Percentiles rank a stretch among this genome's conserved stretches.
Conservation (phyloP, 2,113 vertebrate genomes). For the Cyphomyrus discorhynchus region DNA sequence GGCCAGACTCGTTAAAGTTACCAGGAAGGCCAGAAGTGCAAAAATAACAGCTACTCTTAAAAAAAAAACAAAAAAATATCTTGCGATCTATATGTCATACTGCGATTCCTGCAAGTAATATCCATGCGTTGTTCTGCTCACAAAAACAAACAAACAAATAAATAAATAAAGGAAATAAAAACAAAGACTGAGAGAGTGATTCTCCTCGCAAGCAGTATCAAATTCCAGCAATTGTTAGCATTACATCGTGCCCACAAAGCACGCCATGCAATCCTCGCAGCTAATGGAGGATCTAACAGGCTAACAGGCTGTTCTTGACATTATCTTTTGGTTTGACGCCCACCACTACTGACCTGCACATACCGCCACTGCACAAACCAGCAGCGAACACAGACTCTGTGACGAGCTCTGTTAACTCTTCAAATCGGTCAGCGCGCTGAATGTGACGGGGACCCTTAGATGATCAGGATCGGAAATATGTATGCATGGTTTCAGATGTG, state of each 20-base stretch:
- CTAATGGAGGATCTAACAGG: neutral
- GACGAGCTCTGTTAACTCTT: neutral
- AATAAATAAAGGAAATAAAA: neutral
- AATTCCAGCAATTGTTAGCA: slow-evolving; percentile 1
- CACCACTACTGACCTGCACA: neutral
- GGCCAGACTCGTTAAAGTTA: neutral
- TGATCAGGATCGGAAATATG: neutral
- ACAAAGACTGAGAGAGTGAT: neutral
- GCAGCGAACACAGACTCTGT: neutral
- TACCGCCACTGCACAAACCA: neutral
- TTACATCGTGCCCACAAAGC: neutral
- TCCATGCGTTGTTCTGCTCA: no score
- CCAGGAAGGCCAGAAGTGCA: neutral
- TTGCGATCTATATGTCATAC: neutral
- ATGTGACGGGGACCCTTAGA: neutral
- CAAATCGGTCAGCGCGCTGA: neutral
- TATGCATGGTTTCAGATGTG: neutral
- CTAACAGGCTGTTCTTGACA: neutral
- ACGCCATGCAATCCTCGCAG: neutral
- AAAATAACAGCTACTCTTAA: neutral
- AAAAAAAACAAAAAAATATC: neutral
- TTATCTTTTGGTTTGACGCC: slow-evolving; percentile 4
- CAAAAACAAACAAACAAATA: neutral
- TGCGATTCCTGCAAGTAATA: neutral
- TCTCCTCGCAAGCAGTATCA: neutral